These are phyloP conservation scores for Sphyrna mokarran DNA, from an alignment of 2,113 vertebrate genomes.

Conservation along the genomic window DNA sequence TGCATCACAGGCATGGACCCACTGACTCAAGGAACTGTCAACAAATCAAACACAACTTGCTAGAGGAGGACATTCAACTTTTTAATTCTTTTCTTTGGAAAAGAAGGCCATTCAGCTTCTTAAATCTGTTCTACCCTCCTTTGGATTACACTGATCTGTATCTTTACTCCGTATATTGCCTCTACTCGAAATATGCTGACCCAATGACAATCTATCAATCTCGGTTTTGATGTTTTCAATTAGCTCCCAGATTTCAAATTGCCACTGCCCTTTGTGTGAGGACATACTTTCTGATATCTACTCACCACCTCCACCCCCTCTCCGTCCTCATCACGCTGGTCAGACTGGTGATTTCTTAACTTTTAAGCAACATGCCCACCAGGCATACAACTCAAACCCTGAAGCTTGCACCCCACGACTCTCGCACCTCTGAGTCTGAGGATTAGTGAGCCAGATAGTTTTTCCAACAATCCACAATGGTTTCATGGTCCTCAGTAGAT, in stretches of 20 bases:
- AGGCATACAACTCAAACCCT: not conserved
- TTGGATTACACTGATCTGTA: not conserved
- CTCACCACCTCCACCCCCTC: too few relatives aligned
- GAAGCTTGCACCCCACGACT: too few relatives aligned
- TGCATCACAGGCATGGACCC: constrained; percentile 89
- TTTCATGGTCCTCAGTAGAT: too few relatives aligned
- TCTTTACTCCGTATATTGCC: not conserved
- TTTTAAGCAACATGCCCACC: not conserved
- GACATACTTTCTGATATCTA: not conserved
- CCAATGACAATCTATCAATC: not conserved
- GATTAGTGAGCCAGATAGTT: not conserved
- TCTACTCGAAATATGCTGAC: not conserved
- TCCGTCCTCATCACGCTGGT: not conserved
- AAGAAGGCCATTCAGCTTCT: not conserved
- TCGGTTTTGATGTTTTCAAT: too few relatives aligned
- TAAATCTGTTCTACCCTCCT: not conserved
- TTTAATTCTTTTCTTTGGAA: not conserved
- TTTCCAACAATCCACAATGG: too few relatives aligned
- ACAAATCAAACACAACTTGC: not conserved
- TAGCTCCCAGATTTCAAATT: not conserved
- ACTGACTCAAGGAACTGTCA: constrained; percentile 84
- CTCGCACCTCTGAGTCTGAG: not conserved
- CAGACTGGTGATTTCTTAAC: not conserved
- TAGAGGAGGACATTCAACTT: not conserved
- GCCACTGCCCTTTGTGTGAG: not conserved